Percentiles rank a stretch among this genome's conserved stretches.
phyloP scores from a whole-genome alignment of 2,888 invertebrate genomes.

The Drosophila phalerata region DNA sequence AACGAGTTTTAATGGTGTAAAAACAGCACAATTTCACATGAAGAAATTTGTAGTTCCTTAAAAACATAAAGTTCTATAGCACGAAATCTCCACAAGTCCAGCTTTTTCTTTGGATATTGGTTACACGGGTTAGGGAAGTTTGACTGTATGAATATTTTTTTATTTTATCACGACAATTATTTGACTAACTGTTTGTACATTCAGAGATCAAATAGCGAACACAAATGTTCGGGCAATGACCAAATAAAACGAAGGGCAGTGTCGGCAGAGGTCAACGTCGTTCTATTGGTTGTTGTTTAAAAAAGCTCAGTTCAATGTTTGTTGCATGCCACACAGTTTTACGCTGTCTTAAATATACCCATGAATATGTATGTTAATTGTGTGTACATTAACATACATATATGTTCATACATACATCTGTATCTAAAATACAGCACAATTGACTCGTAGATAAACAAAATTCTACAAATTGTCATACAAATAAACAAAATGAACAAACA shows the following conservation, averaged over 20 bases:
- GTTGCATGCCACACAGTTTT: conserved; percentile 46
- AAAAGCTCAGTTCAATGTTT: conserved; percentile 42
- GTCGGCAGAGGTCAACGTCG: conserved; percentile 48
- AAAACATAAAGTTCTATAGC: too few species aligned
- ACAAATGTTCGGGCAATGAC: conserved; percentile 43
- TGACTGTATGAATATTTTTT: too few species aligned
- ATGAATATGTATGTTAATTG: not conserved
- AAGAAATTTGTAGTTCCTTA: too few species aligned
- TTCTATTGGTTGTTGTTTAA: conserved; percentile 20
- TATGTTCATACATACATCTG: too few species aligned
- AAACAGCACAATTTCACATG: too few species aligned
- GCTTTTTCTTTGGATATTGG: too few species aligned
- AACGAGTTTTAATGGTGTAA: too few species aligned
- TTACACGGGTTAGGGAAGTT: too few species aligned
- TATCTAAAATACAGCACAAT: conserved; percentile 29
- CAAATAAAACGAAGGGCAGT: conserved; percentile 38
- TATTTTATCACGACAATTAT: too few species aligned
- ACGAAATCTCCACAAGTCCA: too few species aligned
- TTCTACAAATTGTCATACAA: conserved; percentile 63
- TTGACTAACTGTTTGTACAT: not conserved
- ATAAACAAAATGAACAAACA: conserved; percentile 57
- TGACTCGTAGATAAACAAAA: conserved; percentile 64
- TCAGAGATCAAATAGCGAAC: conserved; percentile 31
- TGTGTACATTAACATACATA: not conserved
- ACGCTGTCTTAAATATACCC: conserved; percentile 3